Evolutionary conservation across 2,888 invertebrate genomes (phyloP), one percentile per base, ranked within the genome.

Genomic region (Aproaerema taeniolella): DNA sequence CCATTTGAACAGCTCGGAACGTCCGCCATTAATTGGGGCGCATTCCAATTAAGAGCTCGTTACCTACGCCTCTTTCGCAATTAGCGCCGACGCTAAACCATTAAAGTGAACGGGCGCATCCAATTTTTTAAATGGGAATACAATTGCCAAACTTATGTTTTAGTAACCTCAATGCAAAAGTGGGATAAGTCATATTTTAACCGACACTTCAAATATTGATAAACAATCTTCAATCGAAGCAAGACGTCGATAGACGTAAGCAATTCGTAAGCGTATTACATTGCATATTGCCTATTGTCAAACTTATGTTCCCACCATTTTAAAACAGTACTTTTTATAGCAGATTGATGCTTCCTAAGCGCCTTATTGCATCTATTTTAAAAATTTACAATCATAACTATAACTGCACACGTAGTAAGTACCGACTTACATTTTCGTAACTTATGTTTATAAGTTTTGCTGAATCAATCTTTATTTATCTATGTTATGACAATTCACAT

Each of bases 11-110:
- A 67, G 58, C 66, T 60, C 61, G 56, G 58, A 65, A 58, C 70
- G 68, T 67, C 59, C 69, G 30, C 45, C 70, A 79, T 81, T 85
- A 83, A 85, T 85, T 81, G 79, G 81, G 74, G 76, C 81, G 69
- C 77, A 81, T 76, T 83, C 79, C 83, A 82, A 85, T 85, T 82
- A 81, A 80, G 79, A 71, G 63, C 79, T 77, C 74, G 79, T 80
- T 74, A 67, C 60, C 67, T 65, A 61, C 69, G 70, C 67, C 79
- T 78, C 78, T 80, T 80, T 76, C 72, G 75, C 73, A 83, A 82
- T 82, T 76, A 80, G 62, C 64, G 62, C 62, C 65, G 65, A 65
- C 67, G 66, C 36, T 14, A 26, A 14, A 26, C 26, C 30, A 67
- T 67, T 65, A 60, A 54, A 28, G 53, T 51, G 60, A 62, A 55